Evolutionary conservation across 2,888 invertebrate genomes (phyloP).

Genomic region (Colostygia pectinataria): DNA sequence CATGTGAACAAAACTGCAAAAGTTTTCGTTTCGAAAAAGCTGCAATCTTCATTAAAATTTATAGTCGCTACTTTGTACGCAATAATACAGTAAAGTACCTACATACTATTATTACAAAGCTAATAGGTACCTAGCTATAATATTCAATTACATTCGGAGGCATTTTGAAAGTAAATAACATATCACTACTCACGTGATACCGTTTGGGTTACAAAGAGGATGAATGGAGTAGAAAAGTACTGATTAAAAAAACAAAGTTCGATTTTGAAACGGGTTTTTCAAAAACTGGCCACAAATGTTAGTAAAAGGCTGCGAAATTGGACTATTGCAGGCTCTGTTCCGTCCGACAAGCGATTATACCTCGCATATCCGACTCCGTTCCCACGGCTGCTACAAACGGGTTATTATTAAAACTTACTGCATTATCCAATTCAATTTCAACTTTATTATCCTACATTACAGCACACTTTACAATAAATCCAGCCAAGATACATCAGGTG

Average conservation of each 20-base stretch:
- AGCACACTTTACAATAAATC: slow-evolving; percentile 7
- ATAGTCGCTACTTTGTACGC: neutral
- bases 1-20: slow-evolving; percentile 3
- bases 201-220: slow-evolving; percentile 12
- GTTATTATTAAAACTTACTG: slow-evolving; percentile 81
- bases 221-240: slow-evolving; percentile 15
- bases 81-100: neutral
- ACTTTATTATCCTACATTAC: slow-evolving; percentile 40
- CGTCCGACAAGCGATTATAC: slow-evolving; percentile 79
- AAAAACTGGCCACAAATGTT: slow-evolving; percentile 67
- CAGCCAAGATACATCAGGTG: slow-evolving; percentile 48
- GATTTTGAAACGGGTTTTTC: slow-evolving; percentile 40
- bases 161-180: slow-evolving; percentile 14
- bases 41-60: neutral
- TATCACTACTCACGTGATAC: slow-evolving; percentile 8
- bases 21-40: neutral
- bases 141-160: slow-evolving; percentile 7
- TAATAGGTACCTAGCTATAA: slow-evolving; percentile 11
- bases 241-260: slow-evolving; percentile 12
- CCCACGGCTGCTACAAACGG: slow-evolving; percentile 80
- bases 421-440: slow-evolving; percentile 45
- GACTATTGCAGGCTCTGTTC: slow-evolving; percentile 78
- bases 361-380: slow-evolving; percentile 81
- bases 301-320: slow-evolving; percentile 82
- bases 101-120: neutral